Base-by-base conservation (phyloP, 2,888 invertebrate genomes). In the Morpho helenor region DNA sequence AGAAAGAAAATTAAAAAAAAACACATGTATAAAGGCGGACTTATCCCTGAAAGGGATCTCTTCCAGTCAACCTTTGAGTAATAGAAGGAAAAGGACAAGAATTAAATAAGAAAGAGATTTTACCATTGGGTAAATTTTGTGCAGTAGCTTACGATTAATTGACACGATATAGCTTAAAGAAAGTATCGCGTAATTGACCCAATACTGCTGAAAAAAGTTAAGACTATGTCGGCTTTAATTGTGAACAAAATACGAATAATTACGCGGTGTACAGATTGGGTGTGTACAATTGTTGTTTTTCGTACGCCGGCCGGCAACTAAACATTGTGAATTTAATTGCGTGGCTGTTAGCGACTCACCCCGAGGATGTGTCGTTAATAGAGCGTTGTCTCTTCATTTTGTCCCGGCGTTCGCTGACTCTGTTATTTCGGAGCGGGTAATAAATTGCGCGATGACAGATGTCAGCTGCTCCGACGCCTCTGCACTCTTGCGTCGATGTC, bases 381-480 rank as follows among this genome's bases (percentile, higher is more conserved):
- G 87, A 84, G 82, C 80, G 87, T 84, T 77, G 81, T 86, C 82
- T 82, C 80, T 82, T 86, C 86, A 82, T 87, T 88, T 87, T 87
- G 85, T 88, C 83, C 81, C 47, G 40, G 8, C 81, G 86, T 86
- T 85, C 87, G 82, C 76, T 84, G 87, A 82, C 86, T 82, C 85
- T 79, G 88, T 87, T 89, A 89, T 89, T 90, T 89, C 86, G 87
- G 88, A 86, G 85, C 85, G 82, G 73, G 82, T 87, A 87, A 90
- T 90, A 89, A 89, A 89, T 89, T 86, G 90, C 87, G 83, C 82
- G 90, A 89, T 90, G 90, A 89, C 90, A 89, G 87, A 84, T 89
- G 90, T 89, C 89, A 89, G 89, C 88, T 87, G 89, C 87, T 86
- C 84, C 78, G 83, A 82, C 89, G 89, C 90, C 89, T 88, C 87